Evolutionary conservation across 53 echinoderm and acorn worm genomes (phyloP).

Genomic region (Actinopyga echinites): DNA sequence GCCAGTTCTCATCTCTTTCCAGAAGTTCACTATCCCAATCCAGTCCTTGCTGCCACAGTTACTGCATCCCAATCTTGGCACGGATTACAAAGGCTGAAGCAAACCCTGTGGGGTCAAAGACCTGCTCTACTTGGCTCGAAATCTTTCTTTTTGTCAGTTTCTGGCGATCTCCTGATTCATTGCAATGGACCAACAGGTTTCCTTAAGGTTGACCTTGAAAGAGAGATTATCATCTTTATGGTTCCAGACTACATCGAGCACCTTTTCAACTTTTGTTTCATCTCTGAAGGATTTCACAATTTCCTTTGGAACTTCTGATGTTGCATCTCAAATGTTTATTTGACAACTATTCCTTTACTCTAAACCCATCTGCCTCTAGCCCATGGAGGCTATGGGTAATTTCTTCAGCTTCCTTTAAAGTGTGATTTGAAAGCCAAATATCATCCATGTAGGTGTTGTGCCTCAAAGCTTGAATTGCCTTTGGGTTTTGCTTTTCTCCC

Average conservation of each 20-base stretch:
- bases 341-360: too few relatives aligned
- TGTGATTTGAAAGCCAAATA: neutral
- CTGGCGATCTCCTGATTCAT: neutral
- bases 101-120: conserved; percentile 50
- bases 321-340: too few relatives aligned
- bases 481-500: neutral
- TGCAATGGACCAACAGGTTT: neutral
- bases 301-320: too few relatives aligned
- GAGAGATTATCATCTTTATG: conserved; percentile 33
- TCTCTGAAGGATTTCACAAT: too few relatives aligned
- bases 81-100: conserved; percentile 23
- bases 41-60: conserved; percentile 20
- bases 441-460: conserved; percentile 30
- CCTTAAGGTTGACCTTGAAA: conserved; percentile 44
- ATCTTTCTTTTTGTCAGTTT: conserved; percentile 45
- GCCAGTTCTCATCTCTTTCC: conserved; percentile 17
- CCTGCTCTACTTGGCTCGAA: conserved; percentile 31
- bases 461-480: too few relatives aligned
- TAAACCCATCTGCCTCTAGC: too few relatives aligned
- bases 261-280: conserved; percentile 32
- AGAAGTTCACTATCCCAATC: conserved; percentile 19
- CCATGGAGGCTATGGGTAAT: too few relatives aligned
- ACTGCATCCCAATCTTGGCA: conserved; percentile 38
- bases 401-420: too few relatives aligned
- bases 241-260: conserved; percentile 50